Evolutionary conservation across 2,113 vertebrate species (phyloP).

Genomic region (Gila orcuttii): DNA sequence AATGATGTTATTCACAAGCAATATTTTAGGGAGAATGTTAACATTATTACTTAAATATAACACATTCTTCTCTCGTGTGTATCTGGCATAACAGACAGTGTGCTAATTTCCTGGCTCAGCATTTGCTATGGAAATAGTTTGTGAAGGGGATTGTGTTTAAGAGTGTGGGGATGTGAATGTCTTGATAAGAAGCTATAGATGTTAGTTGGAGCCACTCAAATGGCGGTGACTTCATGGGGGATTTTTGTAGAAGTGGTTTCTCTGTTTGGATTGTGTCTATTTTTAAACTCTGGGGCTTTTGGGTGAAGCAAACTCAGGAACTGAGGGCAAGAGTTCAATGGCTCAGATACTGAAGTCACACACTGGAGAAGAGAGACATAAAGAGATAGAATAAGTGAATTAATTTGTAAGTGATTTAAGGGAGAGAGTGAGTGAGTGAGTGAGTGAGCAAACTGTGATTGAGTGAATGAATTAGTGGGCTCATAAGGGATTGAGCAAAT

Average conservation of each 20-base stretch:
- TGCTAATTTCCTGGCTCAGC: slow-evolving; percentile 22
- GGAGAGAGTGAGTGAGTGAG: neutral
- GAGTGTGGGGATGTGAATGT: neutral
- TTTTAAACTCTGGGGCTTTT: slow-evolving; percentile 45
- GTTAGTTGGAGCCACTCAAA: slow-evolving; percentile 12
- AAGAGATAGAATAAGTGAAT: neutral
- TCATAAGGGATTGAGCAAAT: neutral
- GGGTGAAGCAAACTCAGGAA: slow-evolving; percentile 36
- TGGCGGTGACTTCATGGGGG: slow-evolving; percentile 53
- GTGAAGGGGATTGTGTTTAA: slow-evolving; percentile 6
- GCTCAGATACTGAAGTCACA: slow-evolving; percentile 17
- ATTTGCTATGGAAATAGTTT: slow-evolving; percentile 11
- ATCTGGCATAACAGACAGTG: slow-evolving; percentile 12
- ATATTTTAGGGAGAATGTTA: neutral
- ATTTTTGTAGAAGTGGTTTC: slow-evolving; percentile 46
- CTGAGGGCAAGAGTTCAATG: slow-evolving; percentile 50
- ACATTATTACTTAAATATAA: neutral
- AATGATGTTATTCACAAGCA: neutral
- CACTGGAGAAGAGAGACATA: neutral
- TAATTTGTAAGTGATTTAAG: neutral
- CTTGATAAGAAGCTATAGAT: slow-evolving; percentile 59
- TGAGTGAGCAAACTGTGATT: neutral
- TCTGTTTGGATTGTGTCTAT: slow-evolving; percentile 52
- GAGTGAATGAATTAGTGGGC: neutral
- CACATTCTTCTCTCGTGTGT: neutral